Percentiles rank a stretch among this genome's conserved stretches.
Conservation (phyloP, 2,888 invertebrate genomes). For the Xanthia icteritia region DNA sequence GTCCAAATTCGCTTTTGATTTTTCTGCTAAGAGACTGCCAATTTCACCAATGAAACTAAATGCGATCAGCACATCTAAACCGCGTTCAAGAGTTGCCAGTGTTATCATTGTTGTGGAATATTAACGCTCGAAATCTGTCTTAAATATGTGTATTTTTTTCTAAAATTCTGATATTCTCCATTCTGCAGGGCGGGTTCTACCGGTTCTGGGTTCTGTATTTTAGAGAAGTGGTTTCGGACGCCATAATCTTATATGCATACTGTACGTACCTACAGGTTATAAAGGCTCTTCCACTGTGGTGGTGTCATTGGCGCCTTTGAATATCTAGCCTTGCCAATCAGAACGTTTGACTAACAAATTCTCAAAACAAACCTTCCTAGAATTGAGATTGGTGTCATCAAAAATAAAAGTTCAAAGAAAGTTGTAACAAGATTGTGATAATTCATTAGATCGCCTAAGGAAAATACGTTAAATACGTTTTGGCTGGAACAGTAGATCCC, state of each 20-base stretch:
- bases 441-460: constrained; percentile 62
- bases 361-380: constrained; percentile 48
- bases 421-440: constrained; percentile 57
- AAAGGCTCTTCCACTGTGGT: neutral
- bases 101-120: no score
- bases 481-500: constrained; percentile 83
- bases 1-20: neutral
- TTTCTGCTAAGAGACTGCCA: neutral
- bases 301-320: constrained; percentile 17
- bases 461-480: constrained; percentile 70
- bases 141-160: constrained; percentile 1
- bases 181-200: constrained; percentile 21
- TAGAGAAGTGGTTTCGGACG: constrained; percentile 16
- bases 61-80: no score
- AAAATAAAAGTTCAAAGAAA: constrained; percentile 65
- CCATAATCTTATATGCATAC: constrained; percentile 9
- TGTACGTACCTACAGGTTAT: constrained; percentile 12
- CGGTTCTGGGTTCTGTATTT: constrained; percentile 36
- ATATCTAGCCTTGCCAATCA: constrained; percentile 50
- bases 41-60: no score
- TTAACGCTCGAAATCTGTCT: no score
- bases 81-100: no score
- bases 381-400: constrained; percentile 50
- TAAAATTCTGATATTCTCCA: constrained; percentile 34
- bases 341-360: constrained; percentile 45